Base-by-base conservation (phyloP, 2,113 vertebrate genomes). In the Rhinogobius similis region DNA sequence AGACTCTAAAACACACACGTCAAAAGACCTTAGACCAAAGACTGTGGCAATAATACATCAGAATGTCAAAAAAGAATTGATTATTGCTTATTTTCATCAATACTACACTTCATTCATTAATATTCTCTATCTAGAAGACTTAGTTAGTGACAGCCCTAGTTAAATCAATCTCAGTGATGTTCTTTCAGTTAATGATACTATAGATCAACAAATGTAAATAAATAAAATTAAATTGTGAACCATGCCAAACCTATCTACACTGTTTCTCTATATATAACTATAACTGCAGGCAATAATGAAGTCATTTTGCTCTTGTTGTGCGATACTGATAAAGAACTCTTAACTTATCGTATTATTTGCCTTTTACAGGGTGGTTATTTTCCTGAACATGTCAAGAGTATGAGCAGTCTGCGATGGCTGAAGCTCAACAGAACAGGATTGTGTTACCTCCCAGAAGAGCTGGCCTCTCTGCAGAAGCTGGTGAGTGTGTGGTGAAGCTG, bases 321-420 rank as follows among this genome's bases (percentile, higher is more conserved):
- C 4, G 29, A 32, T 13, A 26, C 65, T 43, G 29, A 53, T 29
- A 11, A 0, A 24, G 36, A 13, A 72, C 10, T 65, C n/a, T 46
- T 23, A 23, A 13, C 14, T 46, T 23, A 23, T 10, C 14, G 18
- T 53, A 18, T 26, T 12, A 16, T 2, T 72, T 20, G 59, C 39
- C 71, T 41, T 38, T 21, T 36, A 1, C 77, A 99, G 97, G 97
- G 98, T 0, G 97, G 97, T 1, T 98, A 97, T 84, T 99, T 99
- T 83, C 97, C 98, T 0, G 97, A 99, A 82, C 95, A 98, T 2
- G 94, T 99, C 68, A 97, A 95, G 89, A 95, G 94, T 0, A 99
- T 99, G 98, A 96, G 94, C 81, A 99, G 98, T 74, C 90, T 99
- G 75, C 93, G 98, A 86, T 99, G 98, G 98, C 94, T 99, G 89